Evolutionary conservation across 2,113 vertebrate species (phyloP).

Genomic region (Myotis lucifugus): DNA sequence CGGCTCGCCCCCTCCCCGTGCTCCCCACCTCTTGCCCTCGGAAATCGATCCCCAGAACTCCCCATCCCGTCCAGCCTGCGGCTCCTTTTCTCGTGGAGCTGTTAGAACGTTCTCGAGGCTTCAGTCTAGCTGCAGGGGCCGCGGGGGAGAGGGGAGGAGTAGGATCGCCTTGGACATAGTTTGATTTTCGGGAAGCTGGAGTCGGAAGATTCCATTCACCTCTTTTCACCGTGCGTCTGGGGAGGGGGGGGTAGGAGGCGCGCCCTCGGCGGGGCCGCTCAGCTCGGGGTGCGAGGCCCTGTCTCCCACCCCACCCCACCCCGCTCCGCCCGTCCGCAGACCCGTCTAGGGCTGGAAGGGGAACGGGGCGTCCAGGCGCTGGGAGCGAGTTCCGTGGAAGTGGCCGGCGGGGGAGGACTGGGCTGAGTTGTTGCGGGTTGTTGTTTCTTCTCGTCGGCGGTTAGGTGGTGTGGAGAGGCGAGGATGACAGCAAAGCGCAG

Average conservation of each 20-base stretch:
- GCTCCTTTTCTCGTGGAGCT: not conserved
- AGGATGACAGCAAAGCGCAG: conserved; percentile 86
- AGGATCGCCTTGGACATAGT: not conserved
- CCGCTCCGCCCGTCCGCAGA: not conserved
- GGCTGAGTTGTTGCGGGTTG: conserved; percentile 44
- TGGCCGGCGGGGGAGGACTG: conserved; percentile 58
- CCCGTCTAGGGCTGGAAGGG: not conserved
- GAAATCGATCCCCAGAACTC: conserved; percentile 56
- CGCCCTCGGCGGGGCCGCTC: not conserved
- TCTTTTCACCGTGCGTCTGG: not conserved
- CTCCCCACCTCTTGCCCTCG: not conserved
- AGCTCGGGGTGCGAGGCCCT: not conserved
- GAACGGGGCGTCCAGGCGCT: not conserved
- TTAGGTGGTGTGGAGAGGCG: conserved; percentile 67
- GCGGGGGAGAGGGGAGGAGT: not conserved
- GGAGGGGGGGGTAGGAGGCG: not conserved
- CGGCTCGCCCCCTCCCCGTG: not conserved
- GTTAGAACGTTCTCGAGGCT: not conserved
- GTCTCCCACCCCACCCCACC: too few relatives aligned
- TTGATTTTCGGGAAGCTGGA: not conserved
- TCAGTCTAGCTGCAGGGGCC: not conserved
- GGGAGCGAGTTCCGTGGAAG: not conserved
- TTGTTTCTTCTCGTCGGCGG: not conserved
- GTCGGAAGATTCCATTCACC: conserved; percentile 81
- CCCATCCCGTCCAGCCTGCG: not conserved